phyloP scores from a whole-genome alignment of 2,113 vertebrate species.

The Neoarius graeffei region DNA sequence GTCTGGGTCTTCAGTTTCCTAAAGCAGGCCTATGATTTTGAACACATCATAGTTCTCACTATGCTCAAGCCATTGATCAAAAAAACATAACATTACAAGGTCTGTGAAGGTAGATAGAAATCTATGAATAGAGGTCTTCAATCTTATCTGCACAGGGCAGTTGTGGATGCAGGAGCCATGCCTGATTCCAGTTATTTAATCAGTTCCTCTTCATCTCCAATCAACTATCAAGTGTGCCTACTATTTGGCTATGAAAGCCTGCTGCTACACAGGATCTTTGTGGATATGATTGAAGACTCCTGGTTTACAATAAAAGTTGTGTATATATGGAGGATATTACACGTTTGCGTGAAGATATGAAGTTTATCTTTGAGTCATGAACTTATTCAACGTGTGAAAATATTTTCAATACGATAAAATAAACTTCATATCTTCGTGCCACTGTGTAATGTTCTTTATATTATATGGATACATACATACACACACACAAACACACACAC shows the following conservation, averaged over 20 bases:
- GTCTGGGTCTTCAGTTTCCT: background rate
- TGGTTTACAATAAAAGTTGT: background rate
- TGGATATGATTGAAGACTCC: background rate
- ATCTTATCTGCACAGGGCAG: background rate
- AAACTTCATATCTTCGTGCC: too few relatives aligned
- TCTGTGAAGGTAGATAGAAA: background rate
- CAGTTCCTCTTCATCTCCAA: background rate
- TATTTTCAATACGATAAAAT: too few relatives aligned
- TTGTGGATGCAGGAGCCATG: background rate
- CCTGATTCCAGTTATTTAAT: background rate
- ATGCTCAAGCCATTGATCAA: too few relatives aligned
- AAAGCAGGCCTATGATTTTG: background rate
- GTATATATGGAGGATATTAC: too few relatives aligned
- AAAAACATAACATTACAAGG: background rate
- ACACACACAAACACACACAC: too few relatives aligned
- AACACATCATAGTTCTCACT: background rate
- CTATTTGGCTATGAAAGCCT: background rate
- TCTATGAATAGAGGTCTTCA: background rate
- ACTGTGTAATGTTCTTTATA: too few relatives aligned
- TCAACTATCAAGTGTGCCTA: background rate
- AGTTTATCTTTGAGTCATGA: too few relatives aligned
- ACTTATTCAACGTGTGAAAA: too few relatives aligned
- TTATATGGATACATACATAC: too few relatives aligned
- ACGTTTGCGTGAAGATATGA: too few relatives aligned
- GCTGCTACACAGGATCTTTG: background rate